Conservation (phyloP, 2,113 vertebrate genomes). For the Hydropotes inermis region DNA sequence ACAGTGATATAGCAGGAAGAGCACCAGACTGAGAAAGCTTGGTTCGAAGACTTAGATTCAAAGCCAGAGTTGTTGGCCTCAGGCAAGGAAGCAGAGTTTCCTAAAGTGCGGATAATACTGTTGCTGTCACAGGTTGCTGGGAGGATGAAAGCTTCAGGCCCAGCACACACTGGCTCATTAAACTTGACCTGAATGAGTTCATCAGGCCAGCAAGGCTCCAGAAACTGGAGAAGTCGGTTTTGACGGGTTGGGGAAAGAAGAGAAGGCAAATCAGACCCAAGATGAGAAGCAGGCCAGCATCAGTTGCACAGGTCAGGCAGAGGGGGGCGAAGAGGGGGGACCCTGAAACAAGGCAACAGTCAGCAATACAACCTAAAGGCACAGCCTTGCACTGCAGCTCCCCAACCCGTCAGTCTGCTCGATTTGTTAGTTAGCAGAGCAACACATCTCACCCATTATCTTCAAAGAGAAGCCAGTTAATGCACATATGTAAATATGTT, state of each 20-base stretch:
- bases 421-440: accelerated
- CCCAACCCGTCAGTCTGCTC: not conserved
- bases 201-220: not conserved
- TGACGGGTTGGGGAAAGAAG: not conserved
- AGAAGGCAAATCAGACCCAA: not conserved
- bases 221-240: not conserved
- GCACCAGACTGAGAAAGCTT: not conserved
- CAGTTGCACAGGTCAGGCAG: not conserved
- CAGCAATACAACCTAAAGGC: not conserved
- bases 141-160: not conserved
- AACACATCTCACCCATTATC: not conserved
- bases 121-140: not conserved
- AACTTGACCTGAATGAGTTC: not conserved
- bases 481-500: not conserved
- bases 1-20: not conserved
- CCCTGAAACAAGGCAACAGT: not conserved
- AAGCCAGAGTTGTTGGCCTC: not conserved
- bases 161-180: not conserved
- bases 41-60: not conserved
- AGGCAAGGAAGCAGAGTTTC: not conserved
- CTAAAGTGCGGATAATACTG: not conserved
- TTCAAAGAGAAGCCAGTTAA: not conserved
- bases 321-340: too few species aligned
- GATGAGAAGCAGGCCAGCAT: not conserved
- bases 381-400: not conserved